Base-by-base conservation (phyloP, 1,140 invertebrate species). In the Drosophila nannoptera region DNA sequence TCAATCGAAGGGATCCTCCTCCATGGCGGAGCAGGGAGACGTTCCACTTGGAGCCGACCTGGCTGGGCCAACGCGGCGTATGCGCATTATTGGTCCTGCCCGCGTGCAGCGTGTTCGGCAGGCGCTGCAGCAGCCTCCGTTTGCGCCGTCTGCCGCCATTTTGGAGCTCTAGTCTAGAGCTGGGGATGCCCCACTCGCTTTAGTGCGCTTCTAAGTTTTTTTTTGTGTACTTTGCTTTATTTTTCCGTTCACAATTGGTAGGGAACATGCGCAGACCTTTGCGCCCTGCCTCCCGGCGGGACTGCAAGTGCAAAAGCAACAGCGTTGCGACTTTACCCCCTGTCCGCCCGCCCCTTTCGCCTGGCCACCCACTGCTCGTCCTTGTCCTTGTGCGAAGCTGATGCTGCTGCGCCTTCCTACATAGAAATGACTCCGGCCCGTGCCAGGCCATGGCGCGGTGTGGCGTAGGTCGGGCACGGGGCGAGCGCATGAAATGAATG, bases 231-330 rank as follows among this genome's bases (percentile, higher is more conserved):
- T 84, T 75, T 75, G 42, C 64, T 84, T 74, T 42, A 54, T 63
- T 84, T 72, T 74, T 67, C 36, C 62, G 58, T 61, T 58, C 69
- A 45, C 35, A 66, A 52, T 73, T 64, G 59, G 66, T 81, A 80
- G 77, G 71, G 84, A 86, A 87, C 84, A 87, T 87, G 84, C 84
- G 84, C 84, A 87, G 69, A 82, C 73, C 78, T 87, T 87, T 73
- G 78, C 40, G 7, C 58, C 33, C 54, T 73, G 78, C 40, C 4
- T 46, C 33, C 31, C 45, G 71, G 56, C 63, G 60, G 69, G 69
- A 77, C 75, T 83, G 74, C 71, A 84, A 73, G 45, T 65, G 70
- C 65, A 69, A 72, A 49, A 53, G 48, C 16, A 53, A 45, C 35
- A 69, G 65, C 65, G 11, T 43, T 43, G n/a, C 42, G 46, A 60